Evolutionary conservation across 2,888 invertebrate genomes (phyloP).

Genomic region (Polydrusus pterygomalis): DNA sequence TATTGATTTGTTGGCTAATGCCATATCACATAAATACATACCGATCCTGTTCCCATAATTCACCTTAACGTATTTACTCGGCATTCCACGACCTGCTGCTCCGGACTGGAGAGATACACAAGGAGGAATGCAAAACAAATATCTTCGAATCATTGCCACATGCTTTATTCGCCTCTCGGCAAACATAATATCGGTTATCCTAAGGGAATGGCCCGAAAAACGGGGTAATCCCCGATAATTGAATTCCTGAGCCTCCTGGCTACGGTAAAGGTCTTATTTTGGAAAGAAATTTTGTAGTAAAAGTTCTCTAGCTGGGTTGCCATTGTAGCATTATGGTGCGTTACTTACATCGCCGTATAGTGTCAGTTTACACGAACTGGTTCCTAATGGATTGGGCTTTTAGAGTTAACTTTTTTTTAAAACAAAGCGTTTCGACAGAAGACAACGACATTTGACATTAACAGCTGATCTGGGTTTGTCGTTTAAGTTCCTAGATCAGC

Average conservation of each 20-base stretch:
- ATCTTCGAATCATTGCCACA: slow-evolving; percentile 28
- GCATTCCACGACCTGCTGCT: slow-evolving; percentile 7
- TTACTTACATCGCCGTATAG: no score
- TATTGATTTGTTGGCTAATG: neutral
- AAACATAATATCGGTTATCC: slow-evolving; percentile 30
- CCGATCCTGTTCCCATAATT: slow-evolving; percentile 4
- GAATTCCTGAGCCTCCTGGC: slow-evolving; percentile 19
- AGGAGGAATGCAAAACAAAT: slow-evolving; percentile 27
- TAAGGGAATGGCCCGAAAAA: slow-evolving; percentile 20
- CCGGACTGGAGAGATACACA: neutral
- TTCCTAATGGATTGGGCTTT: no score
- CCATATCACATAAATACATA: slow-evolving; percentile 6
- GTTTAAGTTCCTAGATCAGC: no score
- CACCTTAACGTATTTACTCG: slow-evolving; percentile 12
- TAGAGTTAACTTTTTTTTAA: no score
- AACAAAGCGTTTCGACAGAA: no score
- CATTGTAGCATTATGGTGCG: no score
- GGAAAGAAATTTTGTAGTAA: slow-evolving; percentile 3
- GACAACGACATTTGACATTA: no score
- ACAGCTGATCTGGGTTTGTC: no score
- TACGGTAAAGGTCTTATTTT: slow-evolving; percentile 18
- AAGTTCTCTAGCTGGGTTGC: slow-evolving; percentile 39
- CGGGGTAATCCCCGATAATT: slow-evolving; percentile 26
- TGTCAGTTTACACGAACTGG: no score
- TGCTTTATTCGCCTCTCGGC: slow-evolving; percentile 24